phyloP scores from a whole-genome alignment of 2,113 vertebrate species.

The Andinoacara biseriatus region DNA sequence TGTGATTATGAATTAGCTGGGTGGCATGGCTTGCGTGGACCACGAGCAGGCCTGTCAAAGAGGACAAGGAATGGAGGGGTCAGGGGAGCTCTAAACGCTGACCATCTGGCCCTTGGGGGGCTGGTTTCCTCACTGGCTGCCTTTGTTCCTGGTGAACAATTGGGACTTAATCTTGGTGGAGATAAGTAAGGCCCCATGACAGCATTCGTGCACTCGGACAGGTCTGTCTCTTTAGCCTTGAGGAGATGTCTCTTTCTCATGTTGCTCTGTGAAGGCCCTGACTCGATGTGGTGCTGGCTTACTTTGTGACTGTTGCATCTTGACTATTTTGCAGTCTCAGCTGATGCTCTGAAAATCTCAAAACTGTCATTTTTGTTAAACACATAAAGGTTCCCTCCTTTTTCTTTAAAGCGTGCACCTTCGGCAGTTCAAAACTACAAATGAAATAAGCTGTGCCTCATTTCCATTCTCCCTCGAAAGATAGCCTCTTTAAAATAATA shows the following conservation, averaged over 20 bases:
- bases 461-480: background rate
- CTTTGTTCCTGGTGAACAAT: conserved; percentile 95
- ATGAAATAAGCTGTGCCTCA: background rate
- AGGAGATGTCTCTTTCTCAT: conserved; percentile 70
- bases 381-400: background rate
- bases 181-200: conserved; percentile 85
- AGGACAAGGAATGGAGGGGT: conserved; percentile 78
- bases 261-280: conserved; percentile 30
- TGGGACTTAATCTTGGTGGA: conserved; percentile 87
- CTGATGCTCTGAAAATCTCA: background rate
- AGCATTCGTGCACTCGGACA: conserved; percentile 55
- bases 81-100: conserved; percentile 86
- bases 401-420: background rate
- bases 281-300: background rate
- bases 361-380: background rate
- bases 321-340: background rate
- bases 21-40: conserved; percentile 68
- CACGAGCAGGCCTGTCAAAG: conserved; percentile 61
- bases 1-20: conserved; percentile 53
- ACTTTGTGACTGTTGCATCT: background rate
- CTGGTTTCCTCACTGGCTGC: conserved; percentile 86
- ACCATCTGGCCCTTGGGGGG: conserved; percentile 92
- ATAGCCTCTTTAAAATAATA: conserved; percentile 1
- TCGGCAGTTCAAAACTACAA: background rate
- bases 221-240: conserved; percentile 68